Conservation (phyloP, 1,140 invertebrate genomes). For the Lepeophtheirus salmonis region DNA sequence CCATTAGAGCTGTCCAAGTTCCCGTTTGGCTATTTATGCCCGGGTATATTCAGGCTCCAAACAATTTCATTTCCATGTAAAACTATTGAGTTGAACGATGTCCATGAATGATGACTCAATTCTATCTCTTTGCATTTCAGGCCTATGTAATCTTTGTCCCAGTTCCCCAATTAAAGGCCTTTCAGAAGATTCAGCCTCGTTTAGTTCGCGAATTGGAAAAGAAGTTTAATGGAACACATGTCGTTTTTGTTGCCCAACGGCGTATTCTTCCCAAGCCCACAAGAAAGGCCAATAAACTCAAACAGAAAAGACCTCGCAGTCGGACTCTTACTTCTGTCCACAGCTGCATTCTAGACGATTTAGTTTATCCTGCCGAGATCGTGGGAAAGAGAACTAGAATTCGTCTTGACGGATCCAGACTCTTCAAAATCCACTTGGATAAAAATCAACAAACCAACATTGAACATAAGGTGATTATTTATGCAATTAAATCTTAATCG, state of each 20-base stretch:
- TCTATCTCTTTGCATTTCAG: too few relatives aligned
- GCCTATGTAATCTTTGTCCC: conserved; percentile 97
- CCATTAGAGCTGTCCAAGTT: not conserved
- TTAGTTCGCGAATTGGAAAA: conserved; percentile 95
- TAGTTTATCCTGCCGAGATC: conserved; percentile 97
- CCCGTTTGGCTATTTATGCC: not conserved
- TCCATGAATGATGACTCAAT: too few relatives aligned
- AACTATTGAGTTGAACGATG: too few relatives aligned
- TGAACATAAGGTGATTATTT: conserved; percentile 74
- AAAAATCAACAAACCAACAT: conserved; percentile 97
- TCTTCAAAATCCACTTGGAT: conserved; percentile 97
- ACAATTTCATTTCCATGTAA: not conserved
- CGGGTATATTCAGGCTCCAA: not conserved
- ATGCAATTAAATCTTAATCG: not conserved
- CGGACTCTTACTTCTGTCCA: conserved; percentile 52
- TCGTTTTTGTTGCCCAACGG: conserved; percentile 92
- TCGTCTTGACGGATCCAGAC: conserved; percentile 78
- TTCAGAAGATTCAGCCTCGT: conserved; percentile 92
- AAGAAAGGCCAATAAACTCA: conserved; percentile 76
- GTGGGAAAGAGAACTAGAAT: conserved; percentile 93
- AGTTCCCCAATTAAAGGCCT: conserved; percentile 84
- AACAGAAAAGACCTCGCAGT: conserved; percentile 91
- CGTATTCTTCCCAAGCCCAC: conserved; percentile 96
- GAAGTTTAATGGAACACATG: conserved; percentile 97
- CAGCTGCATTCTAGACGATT: conserved; percentile 85